phyloP scores from a whole-genome alignment of 2,113 vertebrate species.

The Gasterosteus nipponicus region DNA sequence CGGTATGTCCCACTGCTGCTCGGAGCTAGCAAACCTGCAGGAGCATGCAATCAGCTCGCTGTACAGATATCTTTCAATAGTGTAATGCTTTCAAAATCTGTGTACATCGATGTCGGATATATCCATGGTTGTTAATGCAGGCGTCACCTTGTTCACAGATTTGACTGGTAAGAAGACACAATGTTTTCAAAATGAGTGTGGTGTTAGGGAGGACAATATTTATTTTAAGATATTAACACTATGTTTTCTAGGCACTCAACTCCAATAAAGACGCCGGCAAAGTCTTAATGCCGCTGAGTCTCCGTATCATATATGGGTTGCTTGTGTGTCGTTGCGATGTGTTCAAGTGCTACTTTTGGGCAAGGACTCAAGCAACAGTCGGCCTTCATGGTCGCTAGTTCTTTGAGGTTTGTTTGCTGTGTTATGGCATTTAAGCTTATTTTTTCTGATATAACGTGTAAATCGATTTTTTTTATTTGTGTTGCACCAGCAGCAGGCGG shows the following conservation, averaged over 20 bases:
- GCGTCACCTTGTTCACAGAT: background rate
- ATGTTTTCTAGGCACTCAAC: background rate
- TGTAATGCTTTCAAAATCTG: background rate
- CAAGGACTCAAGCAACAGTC: background rate
- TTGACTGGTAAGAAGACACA: background rate
- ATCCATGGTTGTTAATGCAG: background rate
- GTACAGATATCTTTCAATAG: background rate
- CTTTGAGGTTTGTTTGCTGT: background rate
- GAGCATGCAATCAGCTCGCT: background rate
- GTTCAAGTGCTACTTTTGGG: too few species aligned
- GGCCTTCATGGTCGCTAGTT: background rate
- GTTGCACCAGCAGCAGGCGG: background rate
- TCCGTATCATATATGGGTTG: background rate
- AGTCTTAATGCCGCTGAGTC: background rate
- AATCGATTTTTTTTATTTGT: background rate
- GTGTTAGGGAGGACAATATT: too few species aligned
- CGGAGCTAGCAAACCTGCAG: conserved; percentile 87
- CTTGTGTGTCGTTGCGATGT: too few species aligned
- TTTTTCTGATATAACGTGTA: background rate
- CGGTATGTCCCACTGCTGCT: conserved; percentile 87
- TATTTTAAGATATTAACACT: background rate
- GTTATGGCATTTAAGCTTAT: background rate
- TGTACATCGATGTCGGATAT: background rate
- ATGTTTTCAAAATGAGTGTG: background rate
- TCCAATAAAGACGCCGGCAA: background rate